Base-by-base conservation (phyloP, 2,888 invertebrate genomes). In the Glaucopsyche alexis region DNA sequence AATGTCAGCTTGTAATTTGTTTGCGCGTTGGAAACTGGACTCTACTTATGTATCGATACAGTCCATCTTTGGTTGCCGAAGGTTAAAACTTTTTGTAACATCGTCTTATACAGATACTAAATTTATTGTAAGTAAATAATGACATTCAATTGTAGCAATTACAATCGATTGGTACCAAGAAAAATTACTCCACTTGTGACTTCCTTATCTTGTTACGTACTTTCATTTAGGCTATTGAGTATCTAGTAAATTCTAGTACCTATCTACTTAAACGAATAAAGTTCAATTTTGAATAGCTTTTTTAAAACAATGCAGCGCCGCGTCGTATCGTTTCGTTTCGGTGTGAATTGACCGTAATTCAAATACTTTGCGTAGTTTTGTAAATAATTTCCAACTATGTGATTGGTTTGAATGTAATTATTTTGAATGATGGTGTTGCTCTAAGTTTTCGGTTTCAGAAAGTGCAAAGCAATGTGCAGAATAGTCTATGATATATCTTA, bases 41-140 rank as follows among this genome's bases (percentile, higher is more conserved):
- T 67, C 45, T 45, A 45, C 16, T 2, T 1, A 5, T 38, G 1
- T 9, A 38, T 5, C 14, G 13, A n/a, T 60, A 60, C 29, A 38
- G 29, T 38, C 60, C 7, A 38, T 13, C 11, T 60, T 60, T 13
- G 60, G 7, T 60, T 60, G 60, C 14, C 7, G 13, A 13, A 60
- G 29, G 2, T 7, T 29, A n/a, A 67, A 19, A 67, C 67, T 45
- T 19, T 66, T 66, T 72, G 72, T 66, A 66, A 72, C 45, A 14
- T 72, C 42, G 66, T 49, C 72, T 72, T 52, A 38, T 47, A 71
- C 55, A 45, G 60, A 13, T 45, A 71, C 71, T 50, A 76, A 76
- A 76, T 77, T 76, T 75, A 75, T 77, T 76, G 77, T 75, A 77
- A 77, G 74, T 76, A 77, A 77, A 75, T 77, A 76, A 77, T 77